A percentile compares a stretch with the other conserved stretches of the same genome.
Evolutionary conservation across 2,113 vertebrate genomes (phyloP).

Genomic region (Ciconia maguari): DNA sequence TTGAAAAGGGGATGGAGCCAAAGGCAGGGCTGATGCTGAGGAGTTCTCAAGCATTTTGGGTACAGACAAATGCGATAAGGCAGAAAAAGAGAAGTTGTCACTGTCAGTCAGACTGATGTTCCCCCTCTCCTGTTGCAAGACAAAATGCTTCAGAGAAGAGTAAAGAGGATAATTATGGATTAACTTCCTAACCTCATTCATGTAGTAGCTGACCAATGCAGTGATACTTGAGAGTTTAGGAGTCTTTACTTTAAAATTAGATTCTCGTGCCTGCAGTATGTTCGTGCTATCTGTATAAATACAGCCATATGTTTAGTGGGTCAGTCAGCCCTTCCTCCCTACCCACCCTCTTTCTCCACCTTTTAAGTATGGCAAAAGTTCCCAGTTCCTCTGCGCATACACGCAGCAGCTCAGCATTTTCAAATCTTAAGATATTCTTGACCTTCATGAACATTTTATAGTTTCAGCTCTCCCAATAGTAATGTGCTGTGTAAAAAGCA

Average conservation of each 20-base stretch:
- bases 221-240: not conserved
- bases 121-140: not conserved
- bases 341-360: not conserved
- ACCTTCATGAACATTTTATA: fast-evolving
- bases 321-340: not conserved
- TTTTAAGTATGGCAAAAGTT: not conserved
- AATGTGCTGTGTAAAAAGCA: not conserved
- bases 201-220: not conserved
- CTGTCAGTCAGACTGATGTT: not conserved
- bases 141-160: not conserved
- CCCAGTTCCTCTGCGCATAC: fast-evolving
- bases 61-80: fast-evolving
- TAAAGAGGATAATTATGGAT: not conserved
- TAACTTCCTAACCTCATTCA: not conserved
- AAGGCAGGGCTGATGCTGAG: not conserved
- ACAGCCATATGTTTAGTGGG: not conserved
- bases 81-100: not conserved
- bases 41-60: not conserved
- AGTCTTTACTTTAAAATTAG: not conserved
- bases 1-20: not conserved
- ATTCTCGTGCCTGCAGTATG: fast-evolving
- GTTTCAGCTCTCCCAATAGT: not conserved
- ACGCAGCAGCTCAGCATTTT: not conserved
- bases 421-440: not conserved
- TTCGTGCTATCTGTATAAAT: not conserved